These are phyloP conservation scores for Erebia ligea DNA, from an alignment of 2,888 invertebrate species.

Conservation along the genomic window DNA sequence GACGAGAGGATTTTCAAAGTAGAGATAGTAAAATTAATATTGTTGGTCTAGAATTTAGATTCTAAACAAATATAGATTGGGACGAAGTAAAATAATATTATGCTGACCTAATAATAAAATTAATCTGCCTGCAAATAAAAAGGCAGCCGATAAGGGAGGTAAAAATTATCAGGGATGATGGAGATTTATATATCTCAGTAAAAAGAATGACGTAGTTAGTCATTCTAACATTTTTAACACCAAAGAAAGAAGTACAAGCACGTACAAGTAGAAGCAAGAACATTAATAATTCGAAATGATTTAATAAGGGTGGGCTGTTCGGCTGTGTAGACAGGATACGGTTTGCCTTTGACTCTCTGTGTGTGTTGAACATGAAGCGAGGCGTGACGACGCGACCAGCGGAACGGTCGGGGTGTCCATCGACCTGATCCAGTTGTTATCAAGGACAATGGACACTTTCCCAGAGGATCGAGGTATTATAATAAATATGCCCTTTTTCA, in stretches of 20 bases:
- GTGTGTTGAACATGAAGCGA: slow-evolving; percentile 49
- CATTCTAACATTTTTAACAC: background rate
- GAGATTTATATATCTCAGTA: no score
- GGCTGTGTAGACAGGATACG: background rate
- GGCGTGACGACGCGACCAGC: slow-evolving; percentile 52
- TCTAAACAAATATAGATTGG: no score
- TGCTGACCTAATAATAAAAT: no score
- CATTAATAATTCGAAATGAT: background rate
- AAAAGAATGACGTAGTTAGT: background rate
- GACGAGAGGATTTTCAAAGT: no score
- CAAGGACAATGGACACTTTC: slow-evolving; percentile 39
- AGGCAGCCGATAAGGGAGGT: background rate
- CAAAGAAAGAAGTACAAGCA: no score
- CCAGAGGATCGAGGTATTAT: slow-evolving; percentile 20
- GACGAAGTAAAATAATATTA: no score
- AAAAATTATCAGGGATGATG: no score
- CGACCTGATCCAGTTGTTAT: slow-evolving; percentile 39
- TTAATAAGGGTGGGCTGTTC: background rate
- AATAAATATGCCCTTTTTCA: background rate
- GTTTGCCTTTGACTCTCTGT: background rate
- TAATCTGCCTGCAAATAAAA: no score
- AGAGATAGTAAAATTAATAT: no score
- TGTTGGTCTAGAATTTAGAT: no score
- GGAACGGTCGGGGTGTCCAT: slow-evolving; percentile 62
- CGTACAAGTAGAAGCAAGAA: background rate